Conservation (phyloP, 1,140 invertebrate species). For the Ylistrum balloti region DNA sequence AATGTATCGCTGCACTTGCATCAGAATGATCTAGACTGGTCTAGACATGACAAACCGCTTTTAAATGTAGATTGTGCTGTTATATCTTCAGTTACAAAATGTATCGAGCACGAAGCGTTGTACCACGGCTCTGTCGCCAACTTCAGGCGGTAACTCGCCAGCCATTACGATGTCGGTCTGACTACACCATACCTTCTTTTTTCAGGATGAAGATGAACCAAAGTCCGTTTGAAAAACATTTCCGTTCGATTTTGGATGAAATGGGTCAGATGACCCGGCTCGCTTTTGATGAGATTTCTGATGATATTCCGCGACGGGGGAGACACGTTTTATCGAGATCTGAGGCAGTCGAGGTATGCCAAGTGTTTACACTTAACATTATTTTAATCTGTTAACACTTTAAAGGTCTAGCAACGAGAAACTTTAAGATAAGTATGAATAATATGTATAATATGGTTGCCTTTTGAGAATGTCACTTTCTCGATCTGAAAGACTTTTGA, state of each 20-base stretch:
- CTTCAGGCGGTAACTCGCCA: background rate
- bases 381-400: background rate
- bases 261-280: background rate
- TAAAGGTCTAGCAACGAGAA: too few relatives aligned
- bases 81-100: background rate
- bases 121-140: background rate
- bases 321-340: background rate
- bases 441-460: too few relatives aligned
- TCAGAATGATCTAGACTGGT: background rate
- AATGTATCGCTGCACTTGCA: background rate
- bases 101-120: background rate
- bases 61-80: background rate
- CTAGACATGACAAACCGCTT: too few relatives aligned
- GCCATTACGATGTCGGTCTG: background rate
- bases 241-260: constrained; percentile 22
- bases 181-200: background rate
- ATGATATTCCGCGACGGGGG: background rate
- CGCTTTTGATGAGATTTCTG: background rate
- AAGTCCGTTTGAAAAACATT: background rate
- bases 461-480: too few relatives aligned
- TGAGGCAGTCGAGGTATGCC: background rate
- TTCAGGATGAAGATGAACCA: background rate
- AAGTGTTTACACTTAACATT: background rate
- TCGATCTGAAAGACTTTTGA: too few relatives aligned
- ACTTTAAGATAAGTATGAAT: too few relatives aligned